Evolutionary conservation across 2,797 vertebrate genomes (phyloP), one percentile per base, ranked within the genome.

Genomic region (Lemur catta): DNA sequence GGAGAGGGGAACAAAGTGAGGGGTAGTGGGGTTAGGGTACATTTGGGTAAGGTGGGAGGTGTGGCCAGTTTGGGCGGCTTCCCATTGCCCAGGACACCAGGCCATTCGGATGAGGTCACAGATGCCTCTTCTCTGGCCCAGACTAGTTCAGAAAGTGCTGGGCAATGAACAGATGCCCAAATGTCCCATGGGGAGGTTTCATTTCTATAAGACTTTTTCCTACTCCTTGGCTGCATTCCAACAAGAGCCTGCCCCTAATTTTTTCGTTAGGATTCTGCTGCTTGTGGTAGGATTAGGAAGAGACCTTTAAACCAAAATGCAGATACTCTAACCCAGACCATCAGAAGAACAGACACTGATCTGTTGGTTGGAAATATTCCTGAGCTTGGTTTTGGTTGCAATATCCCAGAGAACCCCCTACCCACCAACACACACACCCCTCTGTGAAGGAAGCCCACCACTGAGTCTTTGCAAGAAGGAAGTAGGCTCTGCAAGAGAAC

Each of bases 111-210:
- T 28, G 22, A 85, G n/a, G 50, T 74, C 55, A n/a, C 76, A 65
- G 65, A 67, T 24, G 26, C 28, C 93, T 82, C 43, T 26, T 71
- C 43, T 79, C 15, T 17, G 38, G 69, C 75, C 30, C 52, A 41
- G 35, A 76, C 46, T 26, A 61, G 52, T 30, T 82, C 33, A 69
- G 91, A 84, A 85, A 95, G n/a, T 79, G 6, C 88, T 57, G 48
- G 69, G 63, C 57, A 33, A 38, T 26, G 26, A 69, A 28, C 24
- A 79, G 26, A 71, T 7, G 35, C 50, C 17, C 76, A 71, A 35
- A 87, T 52, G 14, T 43, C 46, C 65, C 15, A 17, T 41, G 38
- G 65, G 11, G 38, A 86, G n/a, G 15, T 48, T 24, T 88, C n/a
- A 38, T 69, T 91, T 86, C 87, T 55, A 4, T 11, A 79, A 93